These are phyloP conservation scores for Hylaeus anthracinus DNA, from an alignment of 1,140 invertebrate species.

Conservation along the genomic window DNA sequence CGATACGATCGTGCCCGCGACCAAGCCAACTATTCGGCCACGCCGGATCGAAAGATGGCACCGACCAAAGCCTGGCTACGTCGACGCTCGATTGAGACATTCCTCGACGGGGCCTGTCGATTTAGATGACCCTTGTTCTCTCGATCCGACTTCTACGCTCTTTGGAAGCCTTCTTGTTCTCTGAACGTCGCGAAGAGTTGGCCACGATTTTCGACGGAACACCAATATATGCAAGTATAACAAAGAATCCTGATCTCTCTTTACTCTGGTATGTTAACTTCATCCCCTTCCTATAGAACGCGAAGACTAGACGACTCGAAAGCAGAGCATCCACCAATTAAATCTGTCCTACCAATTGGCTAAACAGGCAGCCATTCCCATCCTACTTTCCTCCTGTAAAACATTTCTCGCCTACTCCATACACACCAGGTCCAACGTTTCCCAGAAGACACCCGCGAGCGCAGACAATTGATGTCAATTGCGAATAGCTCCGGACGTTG, in stretches of 20 bases:
- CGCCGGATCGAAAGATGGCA: conserved; percentile 24
- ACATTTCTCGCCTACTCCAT: neutral
- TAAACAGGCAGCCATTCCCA: no score
- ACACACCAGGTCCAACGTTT: neutral
- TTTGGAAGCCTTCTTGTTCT: no score
- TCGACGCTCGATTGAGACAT: conserved; percentile 15
- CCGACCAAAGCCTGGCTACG: conserved; percentile 9
- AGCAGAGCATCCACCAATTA: no score
- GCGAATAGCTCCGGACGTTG: neutral
- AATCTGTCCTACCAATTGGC: no score
- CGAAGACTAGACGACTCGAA: no score
- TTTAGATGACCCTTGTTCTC: neutral
- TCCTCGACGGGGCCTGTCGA: neutral
- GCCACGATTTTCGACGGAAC: no score
- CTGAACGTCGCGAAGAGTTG: neutral
- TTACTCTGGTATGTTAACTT: no score
- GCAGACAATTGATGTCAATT: conserved; percentile 39
- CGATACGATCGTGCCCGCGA: conserved; percentile 31
- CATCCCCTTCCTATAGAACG: no score
- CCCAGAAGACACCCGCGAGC: neutral
- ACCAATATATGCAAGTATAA: no score
- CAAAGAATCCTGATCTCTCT: no score
- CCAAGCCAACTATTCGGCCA: conserved; percentile 54
- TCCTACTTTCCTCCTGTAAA: no score
- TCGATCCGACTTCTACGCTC: no score